Evolutionary conservation across 2,113 vertebrate genomes (phyloP).

Genomic region (Protobothrops mucrosquamatus): DNA sequence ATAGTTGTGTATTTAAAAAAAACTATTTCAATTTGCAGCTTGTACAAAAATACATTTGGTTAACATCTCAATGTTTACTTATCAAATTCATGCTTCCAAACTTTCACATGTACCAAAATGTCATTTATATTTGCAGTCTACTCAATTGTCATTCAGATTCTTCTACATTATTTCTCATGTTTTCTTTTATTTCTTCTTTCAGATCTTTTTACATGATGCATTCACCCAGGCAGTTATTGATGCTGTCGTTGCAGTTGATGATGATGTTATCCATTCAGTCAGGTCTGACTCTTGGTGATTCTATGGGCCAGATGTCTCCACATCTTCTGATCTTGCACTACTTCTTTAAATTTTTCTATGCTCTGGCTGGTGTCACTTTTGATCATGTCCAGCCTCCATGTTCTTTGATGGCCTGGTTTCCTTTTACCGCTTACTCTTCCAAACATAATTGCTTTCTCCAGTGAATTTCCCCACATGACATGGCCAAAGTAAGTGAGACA

Average conservation of each 20-base stretch:
- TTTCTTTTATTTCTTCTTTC: background rate
- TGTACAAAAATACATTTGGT: background rate
- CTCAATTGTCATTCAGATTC: background rate
- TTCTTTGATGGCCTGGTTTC: background rate
- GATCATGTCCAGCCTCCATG: background rate
- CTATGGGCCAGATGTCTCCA: background rate
- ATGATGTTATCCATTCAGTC: background rate
- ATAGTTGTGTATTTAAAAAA: background rate
- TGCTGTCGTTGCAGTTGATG: too few relatives aligned
- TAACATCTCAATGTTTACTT: background rate
- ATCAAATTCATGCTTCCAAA: background rate
- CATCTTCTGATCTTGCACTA: background rate
- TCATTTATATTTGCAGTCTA: background rate
- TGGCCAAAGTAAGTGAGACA: background rate
- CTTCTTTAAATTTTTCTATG: background rate
- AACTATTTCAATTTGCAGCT: background rate
- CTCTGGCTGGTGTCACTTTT: background rate
- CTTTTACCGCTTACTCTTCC: background rate
- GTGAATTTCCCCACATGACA: background rate
- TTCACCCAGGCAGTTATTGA: background rate
- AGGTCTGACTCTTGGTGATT: background rate
- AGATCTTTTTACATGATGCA: background rate
- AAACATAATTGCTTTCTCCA: background rate
- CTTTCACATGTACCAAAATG: background rate
- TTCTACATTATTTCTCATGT: background rate